Evolutionary conservation across 2,113 vertebrate genomes (phyloP).

Genomic region (Leptocoma aspasia): DNA sequence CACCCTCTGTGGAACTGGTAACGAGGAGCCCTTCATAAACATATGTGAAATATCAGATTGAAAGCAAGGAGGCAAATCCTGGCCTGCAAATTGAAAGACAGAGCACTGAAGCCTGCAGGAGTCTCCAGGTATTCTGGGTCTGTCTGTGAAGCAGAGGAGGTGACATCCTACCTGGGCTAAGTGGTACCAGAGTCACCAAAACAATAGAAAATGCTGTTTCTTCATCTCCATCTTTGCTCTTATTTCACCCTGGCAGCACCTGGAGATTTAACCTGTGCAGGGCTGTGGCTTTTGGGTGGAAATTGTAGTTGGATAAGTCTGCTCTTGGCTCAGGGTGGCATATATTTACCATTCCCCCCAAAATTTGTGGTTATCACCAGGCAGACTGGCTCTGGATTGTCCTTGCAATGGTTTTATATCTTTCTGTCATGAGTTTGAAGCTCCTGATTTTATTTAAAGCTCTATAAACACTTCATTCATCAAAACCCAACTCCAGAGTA

Average conservation of each 20-base stretch:
- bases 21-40: background rate
- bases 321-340: background rate
- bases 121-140: background rate
- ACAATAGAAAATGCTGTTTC: background rate
- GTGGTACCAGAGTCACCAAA: background rate
- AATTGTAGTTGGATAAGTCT: background rate
- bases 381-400: background rate
- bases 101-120: background rate
- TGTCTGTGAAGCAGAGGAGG: background rate
- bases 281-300: background rate
- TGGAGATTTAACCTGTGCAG: background rate
- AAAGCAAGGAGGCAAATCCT: background rate
- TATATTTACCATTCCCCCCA: background rate
- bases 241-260: background rate
- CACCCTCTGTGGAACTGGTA: background rate
- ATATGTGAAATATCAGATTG: background rate
- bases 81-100: background rate
- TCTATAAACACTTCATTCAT: background rate
- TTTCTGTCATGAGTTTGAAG: background rate
- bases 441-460: background rate
- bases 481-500: background rate
- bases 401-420: background rate
- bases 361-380: background rate
- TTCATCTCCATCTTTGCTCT: background rate
- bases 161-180: background rate